phyloP scores from a whole-genome alignment of 2,113 vertebrate species.

The Microcebus jonahi region DNA sequence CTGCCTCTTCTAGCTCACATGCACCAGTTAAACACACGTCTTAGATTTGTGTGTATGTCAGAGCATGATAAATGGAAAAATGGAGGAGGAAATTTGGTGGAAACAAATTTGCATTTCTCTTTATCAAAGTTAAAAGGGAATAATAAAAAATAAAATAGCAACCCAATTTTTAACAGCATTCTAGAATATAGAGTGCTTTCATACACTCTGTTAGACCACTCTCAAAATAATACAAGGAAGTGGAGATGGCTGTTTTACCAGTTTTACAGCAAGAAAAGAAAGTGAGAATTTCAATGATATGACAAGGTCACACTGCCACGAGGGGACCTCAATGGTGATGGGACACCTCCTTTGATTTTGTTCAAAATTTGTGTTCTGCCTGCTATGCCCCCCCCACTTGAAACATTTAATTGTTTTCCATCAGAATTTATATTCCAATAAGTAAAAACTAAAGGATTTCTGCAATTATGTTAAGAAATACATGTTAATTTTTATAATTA shows the following conservation, averaged over 20 bases:
- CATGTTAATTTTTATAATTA: background rate
- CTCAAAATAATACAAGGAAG: background rate
- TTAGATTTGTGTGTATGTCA: background rate
- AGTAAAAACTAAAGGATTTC: background rate
- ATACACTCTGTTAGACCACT: background rate
- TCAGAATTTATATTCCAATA: background rate
- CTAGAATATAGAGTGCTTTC: background rate
- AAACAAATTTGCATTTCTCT: background rate
- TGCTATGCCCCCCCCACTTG: background rate
- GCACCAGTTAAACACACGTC: background rate
- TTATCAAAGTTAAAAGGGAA: background rate
- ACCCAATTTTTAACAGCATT: background rate
- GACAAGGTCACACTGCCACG: background rate
- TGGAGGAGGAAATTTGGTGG: background rate
- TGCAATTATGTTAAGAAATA: background rate
- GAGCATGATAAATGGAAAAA: background rate
- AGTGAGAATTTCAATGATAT: background rate
- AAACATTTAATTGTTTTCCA: background rate
- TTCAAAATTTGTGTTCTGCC: background rate
- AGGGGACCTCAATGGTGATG: rapidly evolving
- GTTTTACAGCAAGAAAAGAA: background rate
- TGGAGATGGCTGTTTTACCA: background rate
- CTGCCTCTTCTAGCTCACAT: background rate
- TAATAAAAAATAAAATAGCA: background rate
- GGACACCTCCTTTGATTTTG: background rate